Percentiles rank a stretch among this genome's conserved stretches.
phyloP scores from a whole-genome alignment of 2,888 invertebrate genomes.

The Epistrophella euchroma region DNA sequence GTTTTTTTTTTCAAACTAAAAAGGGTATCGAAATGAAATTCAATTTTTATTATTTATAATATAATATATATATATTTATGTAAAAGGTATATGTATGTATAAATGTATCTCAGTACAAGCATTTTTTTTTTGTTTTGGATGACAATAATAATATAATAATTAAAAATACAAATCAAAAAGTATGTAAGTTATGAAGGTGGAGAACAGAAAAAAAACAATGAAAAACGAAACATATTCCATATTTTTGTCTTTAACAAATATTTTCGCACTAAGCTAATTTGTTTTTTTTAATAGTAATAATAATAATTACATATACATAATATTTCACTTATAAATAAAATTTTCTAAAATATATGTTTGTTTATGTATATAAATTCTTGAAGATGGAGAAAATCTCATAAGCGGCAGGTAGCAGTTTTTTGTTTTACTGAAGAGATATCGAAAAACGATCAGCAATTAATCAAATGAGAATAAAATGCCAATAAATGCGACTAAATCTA shows the following conservation, averaged over 20 bases:
- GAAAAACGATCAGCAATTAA: constrained; percentile 18
- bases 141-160: constrained; percentile 37
- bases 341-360: constrained; percentile 62
- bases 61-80: no score
- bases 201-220: constrained; percentile 6
- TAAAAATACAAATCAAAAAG: constrained; percentile 49
- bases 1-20: constrained; percentile 47
- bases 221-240: constrained; percentile 54
- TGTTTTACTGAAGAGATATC: constrained; percentile 33
- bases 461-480: neutral
- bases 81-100: constrained; percentile 68
- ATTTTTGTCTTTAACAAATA: constrained; percentile 17
- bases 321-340: constrained; percentile 61
- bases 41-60: constrained; percentile 70
- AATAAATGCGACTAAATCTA: constrained; percentile 23
- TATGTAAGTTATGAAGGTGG: constrained; percentile 5
- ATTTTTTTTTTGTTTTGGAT: constrained; percentile 37
- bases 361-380: constrained; percentile 64
- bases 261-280: no score
- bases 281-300: constrained; percentile 18
- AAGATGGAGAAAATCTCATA: constrained; percentile 59
- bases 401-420: constrained; percentile 57
- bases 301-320: constrained; percentile 44
- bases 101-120: constrained; percentile 72
- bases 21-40: constrained; percentile 68